Base-by-base conservation (phyloP, 53 echinoderm and acorn worm genomes). In the Temnopleurus reevesii region DNA sequence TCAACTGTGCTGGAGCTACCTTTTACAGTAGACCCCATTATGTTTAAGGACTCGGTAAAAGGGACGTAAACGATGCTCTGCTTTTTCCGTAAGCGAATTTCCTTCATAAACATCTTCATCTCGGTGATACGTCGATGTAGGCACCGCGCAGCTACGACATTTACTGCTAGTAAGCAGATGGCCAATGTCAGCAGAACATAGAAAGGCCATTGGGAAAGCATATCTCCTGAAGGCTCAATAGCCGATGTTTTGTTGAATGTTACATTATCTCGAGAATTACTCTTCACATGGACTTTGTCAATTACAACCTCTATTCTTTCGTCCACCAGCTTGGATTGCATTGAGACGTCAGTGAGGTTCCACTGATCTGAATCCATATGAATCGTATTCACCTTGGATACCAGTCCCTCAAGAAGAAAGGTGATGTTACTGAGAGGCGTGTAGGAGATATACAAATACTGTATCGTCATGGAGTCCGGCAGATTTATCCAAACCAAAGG, bases 41-140 rank as follows among this genome's bases (percentile, higher is more conserved):
- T 41, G 36, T 38, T 71, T 23, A 71, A 21, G 0, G 71, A 71
- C 41, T 71, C 71, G 2, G 71, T 21, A 21, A 71, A 71, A 41
- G 71, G n/a, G 3, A 71, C 71, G 41, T 71, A 71, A 4, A 71
- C 71, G 23, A 71, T 71, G 10, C 71, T 71, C 23, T 71, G 71
- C 71, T 71, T 71, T 4, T 9, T 38, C 41, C 41, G 19, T 5
- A 41, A 21, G 23, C 41, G 71, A 41, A 38, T 8, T 9, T 41
- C 7, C 19, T 71, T 6, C 43, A 31, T 13, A 33, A 1, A 63
- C 1, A 21, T 36, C 13, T 34, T 38, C 43, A 38, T 36, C 9
- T 38, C 15, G 8, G 23, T 13, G 21, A 71, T 71, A 9, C 8
- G 4, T 26, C 71, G 71, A n/a, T 41, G 19, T 38, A 71, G 21